phyloP scores from a whole-genome alignment of 2,888 invertebrate genomes.

The Ctena decussata region DNA sequence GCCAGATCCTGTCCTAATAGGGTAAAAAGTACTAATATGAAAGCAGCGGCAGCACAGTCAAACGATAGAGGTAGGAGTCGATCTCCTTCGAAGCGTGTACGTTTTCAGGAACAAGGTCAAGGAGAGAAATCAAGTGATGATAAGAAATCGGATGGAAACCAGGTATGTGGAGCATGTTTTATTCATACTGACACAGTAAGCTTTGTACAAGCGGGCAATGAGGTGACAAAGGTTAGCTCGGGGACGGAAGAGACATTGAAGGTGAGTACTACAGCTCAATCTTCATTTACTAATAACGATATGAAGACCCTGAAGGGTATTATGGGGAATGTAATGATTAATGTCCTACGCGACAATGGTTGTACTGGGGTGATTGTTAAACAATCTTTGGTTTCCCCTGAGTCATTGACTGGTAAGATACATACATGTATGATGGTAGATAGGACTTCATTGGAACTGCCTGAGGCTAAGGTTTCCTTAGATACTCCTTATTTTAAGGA shows the following conservation, averaged over 20 bases:
- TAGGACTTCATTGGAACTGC: constrained; percentile 25
- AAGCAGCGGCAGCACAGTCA: not conserved
- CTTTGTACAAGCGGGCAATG: not conserved
- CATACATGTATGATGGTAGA: constrained; percentile 45
- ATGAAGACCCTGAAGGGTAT: constrained; percentile 1
- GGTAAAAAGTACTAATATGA: not conserved
- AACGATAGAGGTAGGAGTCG: not conserved
- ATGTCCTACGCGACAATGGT: constrained; percentile 45
- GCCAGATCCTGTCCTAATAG: not conserved
- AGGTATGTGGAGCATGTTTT: not conserved
- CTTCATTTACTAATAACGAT: not conserved
- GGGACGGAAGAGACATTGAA: not conserved
- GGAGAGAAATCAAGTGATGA: not conserved
- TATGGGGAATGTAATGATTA: constrained; percentile 1
- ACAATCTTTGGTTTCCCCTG: constrained; percentile 12
- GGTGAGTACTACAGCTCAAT: not conserved
- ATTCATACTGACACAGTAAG: not conserved
- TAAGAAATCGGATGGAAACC: not conserved
- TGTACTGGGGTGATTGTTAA: constrained; percentile 49
- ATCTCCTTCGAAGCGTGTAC: not conserved
- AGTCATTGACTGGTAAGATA: constrained; percentile 31
- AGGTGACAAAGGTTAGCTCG: not conserved
- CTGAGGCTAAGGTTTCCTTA: constrained; percentile 33
- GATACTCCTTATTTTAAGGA: constrained; percentile 49
- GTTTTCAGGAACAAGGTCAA: not conserved